These are phyloP conservation scores for Sander vitreus DNA, from an alignment of 2,113 vertebrate species.

Conservation along the genomic window DNA sequence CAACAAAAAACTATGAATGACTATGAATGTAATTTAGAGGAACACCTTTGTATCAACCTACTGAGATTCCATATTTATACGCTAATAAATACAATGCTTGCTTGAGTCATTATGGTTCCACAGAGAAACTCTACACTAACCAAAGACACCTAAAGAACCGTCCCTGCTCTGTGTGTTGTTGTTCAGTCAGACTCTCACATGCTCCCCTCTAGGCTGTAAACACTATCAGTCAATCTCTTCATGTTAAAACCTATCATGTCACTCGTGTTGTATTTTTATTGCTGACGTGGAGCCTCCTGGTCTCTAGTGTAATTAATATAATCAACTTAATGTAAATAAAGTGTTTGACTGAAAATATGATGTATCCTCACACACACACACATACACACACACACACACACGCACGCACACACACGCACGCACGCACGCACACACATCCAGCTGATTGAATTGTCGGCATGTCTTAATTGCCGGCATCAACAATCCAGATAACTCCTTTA, in stretches of 20 bases:
- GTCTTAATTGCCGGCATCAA: neutral
- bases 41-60: too few species aligned
- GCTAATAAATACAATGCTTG: neutral
- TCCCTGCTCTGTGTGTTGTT: neutral
- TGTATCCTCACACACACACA: neutral
- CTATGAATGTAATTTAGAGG: too few species aligned
- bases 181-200: constrained; percentile 1
- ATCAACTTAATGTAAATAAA: constrained; percentile 2
- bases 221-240: constrained; percentile 6
- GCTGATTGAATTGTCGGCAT: neutral
- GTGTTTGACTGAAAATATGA: neutral
- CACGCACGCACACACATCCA: neutral
- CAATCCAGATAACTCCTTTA: neutral
- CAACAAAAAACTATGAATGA: too few species aligned
- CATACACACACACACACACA: too few species aligned
- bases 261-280: neutral
- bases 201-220: neutral
- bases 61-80: neutral
- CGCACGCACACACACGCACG: neutral
- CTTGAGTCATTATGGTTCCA: neutral
- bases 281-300: too few species aligned
- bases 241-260: neutral
- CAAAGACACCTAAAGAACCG: neutral
- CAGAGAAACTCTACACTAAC: neutral
- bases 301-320: neutral